These are phyloP conservation scores for Bursaphelenchus okinawaensis DNA, from an alignment of 2,888 invertebrate species.

Conservation along the genomic window DNA sequence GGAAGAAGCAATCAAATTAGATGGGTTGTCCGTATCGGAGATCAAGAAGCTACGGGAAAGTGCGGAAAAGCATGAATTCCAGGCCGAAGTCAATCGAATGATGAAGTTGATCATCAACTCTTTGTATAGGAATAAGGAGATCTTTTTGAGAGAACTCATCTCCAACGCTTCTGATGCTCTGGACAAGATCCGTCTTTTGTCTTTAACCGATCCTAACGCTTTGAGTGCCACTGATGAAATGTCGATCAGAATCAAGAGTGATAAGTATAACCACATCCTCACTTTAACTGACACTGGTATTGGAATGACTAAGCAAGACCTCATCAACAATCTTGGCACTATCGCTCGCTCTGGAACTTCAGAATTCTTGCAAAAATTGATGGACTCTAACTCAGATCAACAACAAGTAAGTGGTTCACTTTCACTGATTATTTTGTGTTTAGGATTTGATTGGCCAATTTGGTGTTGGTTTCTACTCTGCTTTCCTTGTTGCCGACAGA, in stretches of 20 bases:
- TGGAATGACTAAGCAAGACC: slow-evolving; percentile 90
- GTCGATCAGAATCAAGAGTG: slow-evolving; percentile 82
- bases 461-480: slow-evolving; percentile 98
- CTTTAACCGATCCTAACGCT: slow-evolving; percentile 78
- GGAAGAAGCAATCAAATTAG: slow-evolving; percentile 90
- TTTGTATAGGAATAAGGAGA: slow-evolving; percentile 94
- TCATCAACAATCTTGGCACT: slow-evolving; percentile 91
- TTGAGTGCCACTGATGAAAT: slow-evolving; percentile 76
- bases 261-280: slow-evolving; percentile 81
- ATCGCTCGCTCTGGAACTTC: slow-evolving; percentile 68
- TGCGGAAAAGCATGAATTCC: slow-evolving; percentile 71
- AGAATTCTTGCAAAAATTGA: slow-evolving; percentile 55
- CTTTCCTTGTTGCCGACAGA: slow-evolving; percentile 89
- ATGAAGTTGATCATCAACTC: slow-evolving; percentile 99
- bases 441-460: slow-evolving; percentile 89
- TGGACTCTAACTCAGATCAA: slow-evolving; percentile 51
- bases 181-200: slow-evolving; percentile 89
- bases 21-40: slow-evolving; percentile 88
- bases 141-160: slow-evolving; percentile 76
- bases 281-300: slow-evolving; percentile 94
- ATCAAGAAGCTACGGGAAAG: slow-evolving; percentile 82
- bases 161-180: slow-evolving; percentile 98
- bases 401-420: slow-evolving; percentile 35
- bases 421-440: not conserved
- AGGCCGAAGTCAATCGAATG: slow-evolving; percentile 98